Conservation (phyloP, 2,888 invertebrate genomes). For the Melitaea athalia region DNA sequence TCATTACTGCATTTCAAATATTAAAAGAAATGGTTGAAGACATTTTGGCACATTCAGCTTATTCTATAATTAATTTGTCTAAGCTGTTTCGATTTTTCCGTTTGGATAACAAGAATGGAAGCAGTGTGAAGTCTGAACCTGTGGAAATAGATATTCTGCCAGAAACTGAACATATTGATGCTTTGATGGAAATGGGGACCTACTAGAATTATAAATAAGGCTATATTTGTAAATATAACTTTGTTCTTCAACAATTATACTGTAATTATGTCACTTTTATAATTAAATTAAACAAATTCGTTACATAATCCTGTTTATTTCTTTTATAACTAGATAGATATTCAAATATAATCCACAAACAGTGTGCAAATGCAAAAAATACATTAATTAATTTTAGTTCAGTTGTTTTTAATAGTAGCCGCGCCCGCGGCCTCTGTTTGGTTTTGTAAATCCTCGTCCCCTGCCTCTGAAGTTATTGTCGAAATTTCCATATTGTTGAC, state of each 20-base stretch:
- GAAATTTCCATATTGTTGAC: conserved; percentile 35
- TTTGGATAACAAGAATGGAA: conserved; percentile 58
- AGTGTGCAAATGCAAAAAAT: not conserved
- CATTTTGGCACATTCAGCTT: conserved; percentile 85
- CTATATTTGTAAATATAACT: conserved; percentile 30
- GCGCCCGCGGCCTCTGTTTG: conserved; percentile 60
- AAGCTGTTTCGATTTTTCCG: conserved; percentile 79
- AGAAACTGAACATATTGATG: conserved; percentile 75
- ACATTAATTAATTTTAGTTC: conserved; percentile 20
- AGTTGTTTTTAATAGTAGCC: conserved; percentile 41
- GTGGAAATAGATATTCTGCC: conserved; percentile 73
- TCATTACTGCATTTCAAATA: conserved; percentile 82
- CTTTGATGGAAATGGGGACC: conserved; percentile 70
- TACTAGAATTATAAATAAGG: conserved; percentile 43
- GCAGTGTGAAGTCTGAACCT: conserved; percentile 58
- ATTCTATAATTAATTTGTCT: conserved; percentile 85
- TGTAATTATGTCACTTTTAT: conserved; percentile 6
- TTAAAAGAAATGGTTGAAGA: conserved; percentile 86
- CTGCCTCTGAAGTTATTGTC: conserved; percentile 39
- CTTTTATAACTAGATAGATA: conserved; percentile 4
- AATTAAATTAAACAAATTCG: not conserved
- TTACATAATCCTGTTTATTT: conserved; percentile 7
- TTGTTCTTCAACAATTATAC: conserved; percentile 22
- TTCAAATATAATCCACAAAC: not conserved
- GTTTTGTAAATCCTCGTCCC: conserved; percentile 43